phyloP scores from a whole-genome alignment of 2,797 vertebrate genomes.

The Sardinella longiceps region DNA sequence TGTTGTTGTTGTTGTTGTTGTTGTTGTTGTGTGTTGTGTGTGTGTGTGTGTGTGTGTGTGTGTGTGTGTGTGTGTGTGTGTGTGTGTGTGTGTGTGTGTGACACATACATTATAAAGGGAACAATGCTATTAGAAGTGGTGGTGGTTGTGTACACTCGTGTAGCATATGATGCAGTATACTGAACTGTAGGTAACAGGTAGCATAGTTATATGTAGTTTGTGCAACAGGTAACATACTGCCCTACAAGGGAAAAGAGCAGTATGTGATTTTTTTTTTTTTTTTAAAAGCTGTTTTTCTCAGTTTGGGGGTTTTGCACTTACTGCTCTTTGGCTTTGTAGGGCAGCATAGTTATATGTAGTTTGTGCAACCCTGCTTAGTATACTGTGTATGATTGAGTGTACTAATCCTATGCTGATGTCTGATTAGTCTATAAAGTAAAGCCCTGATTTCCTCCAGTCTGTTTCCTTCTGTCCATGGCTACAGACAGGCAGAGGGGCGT shows the following conservation, averaged over 20 bases:
- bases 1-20: conserved; percentile 16
- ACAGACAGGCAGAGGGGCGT: not conserved
- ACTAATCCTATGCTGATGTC: not conserved
- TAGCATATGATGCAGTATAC: too few relatives aligned
- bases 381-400: not conserved
- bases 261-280: too few relatives aligned
- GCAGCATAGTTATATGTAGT: not conserved
- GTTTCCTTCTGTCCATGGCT: not conserved
- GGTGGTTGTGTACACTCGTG: not conserved
- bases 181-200: too few relatives aligned
- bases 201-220: too few relatives aligned
- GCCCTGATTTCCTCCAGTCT: not conserved
- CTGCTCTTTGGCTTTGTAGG: too few relatives aligned
- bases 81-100: not conserved
- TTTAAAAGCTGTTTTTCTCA: too few relatives aligned
- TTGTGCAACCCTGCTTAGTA: too few relatives aligned
- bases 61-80: not conserved
- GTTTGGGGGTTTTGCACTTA: too few relatives aligned
- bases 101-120: too few relatives aligned
- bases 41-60: conserved; percentile 31
- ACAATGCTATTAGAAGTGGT: not conserved
- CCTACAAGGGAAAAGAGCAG: too few relatives aligned
- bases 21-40: not conserved
- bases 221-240: too few relatives aligned
- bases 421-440: not conserved